Evolutionary conservation across 2,797 vertebrate species (phyloP).

Genomic region (Urocyon cinereoargenteus): DNA sequence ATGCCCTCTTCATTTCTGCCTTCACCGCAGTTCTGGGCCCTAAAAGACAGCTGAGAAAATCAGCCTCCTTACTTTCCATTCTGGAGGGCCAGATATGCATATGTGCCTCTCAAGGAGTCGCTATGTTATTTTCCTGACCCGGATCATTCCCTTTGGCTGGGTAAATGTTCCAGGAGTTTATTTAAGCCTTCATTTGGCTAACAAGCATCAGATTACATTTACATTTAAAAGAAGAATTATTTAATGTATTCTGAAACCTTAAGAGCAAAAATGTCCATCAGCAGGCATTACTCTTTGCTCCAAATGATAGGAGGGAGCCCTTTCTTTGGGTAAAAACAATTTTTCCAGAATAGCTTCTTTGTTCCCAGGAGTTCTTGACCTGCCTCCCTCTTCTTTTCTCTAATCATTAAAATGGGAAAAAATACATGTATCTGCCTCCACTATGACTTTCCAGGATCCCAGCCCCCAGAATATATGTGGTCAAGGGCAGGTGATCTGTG

Average conservation of each 20-base stretch:
- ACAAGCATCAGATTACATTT: neutral
- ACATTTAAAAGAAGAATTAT: neutral
- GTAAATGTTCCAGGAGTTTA: neutral
- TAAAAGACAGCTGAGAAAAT: neutral
- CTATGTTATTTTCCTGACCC: neutral
- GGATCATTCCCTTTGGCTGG: neutral
- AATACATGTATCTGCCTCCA: neutral
- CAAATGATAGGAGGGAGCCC: neutral
- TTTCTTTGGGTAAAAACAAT: neutral
- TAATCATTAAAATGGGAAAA: neutral
- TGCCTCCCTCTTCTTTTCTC: neutral
- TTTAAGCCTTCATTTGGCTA: neutral
- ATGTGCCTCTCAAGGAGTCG: neutral
- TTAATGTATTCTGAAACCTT: neutral
- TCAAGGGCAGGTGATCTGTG: neutral
- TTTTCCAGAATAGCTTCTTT: neutral
- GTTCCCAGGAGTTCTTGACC: neutral
- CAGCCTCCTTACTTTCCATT: neutral
- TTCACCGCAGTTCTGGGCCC: neutral
- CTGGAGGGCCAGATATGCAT: neutral
- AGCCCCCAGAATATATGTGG: neutral
- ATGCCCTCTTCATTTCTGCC: neutral
- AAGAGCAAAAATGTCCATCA: neutral
- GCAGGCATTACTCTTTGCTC: neutral
- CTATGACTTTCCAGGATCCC: neutral